phyloP scores from a whole-genome alignment of 2,797 vertebrate species.

The Acanthopagrus latus region DNA sequence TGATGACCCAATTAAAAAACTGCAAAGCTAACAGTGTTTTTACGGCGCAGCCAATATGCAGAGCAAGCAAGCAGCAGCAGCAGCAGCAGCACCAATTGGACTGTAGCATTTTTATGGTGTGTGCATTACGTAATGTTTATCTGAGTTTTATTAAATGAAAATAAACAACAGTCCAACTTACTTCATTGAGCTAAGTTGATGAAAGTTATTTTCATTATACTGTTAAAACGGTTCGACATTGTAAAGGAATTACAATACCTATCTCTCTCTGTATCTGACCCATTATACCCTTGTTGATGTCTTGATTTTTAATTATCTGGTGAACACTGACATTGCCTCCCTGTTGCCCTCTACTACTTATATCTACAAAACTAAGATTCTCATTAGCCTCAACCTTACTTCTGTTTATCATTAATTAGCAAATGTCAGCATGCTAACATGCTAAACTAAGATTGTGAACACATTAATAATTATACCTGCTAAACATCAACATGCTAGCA shows the following conservation, averaged over 20 bases:
- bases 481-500: not conserved
- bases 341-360: not conserved
- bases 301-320: not conserved
- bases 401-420: not conserved
- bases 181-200: not conserved
- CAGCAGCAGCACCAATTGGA: constrained; percentile 23
- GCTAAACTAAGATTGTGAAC: not conserved
- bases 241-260: not conserved
- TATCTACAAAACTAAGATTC: not conserved
- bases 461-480: not conserved
- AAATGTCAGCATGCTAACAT: not conserved
- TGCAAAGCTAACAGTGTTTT: constrained; percentile 51
- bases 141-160: not conserved
- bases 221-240: not conserved
- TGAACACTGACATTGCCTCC: not conserved
- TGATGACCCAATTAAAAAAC: constrained; percentile 69
- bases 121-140: constrained; percentile 3
- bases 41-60: constrained; percentile 52
- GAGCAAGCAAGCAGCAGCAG: constrained; percentile 52
- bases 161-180: not conserved
- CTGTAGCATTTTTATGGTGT: constrained; percentile 10
- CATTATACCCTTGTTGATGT: not conserved
- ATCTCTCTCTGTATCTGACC: too few species aligned
- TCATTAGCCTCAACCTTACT: not conserved
- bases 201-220: not conserved